These are phyloP conservation scores for Campoletis sonorensis DNA, from an alignment of 1,140 invertebrate species.

Conservation along the genomic window DNA sequence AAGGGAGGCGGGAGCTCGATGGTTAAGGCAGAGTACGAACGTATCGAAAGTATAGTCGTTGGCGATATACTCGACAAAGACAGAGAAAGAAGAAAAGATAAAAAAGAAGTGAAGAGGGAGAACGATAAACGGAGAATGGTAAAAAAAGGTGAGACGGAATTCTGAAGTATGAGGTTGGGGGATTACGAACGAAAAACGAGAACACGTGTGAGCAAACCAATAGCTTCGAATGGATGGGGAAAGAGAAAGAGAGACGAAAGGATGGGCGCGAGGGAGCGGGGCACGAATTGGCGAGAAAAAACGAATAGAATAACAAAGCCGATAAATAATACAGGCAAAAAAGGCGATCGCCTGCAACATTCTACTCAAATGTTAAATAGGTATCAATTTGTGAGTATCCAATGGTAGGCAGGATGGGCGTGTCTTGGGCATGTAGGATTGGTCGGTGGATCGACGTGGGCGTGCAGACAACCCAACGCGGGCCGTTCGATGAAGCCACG, in stretches of 20 bases:
- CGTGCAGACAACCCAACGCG: constrained; percentile 45
- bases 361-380: constrained; percentile 75
- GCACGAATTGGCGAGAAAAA: constrained; percentile 29
- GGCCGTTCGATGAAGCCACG: constrained; percentile 53
- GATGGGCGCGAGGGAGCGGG: not conserved
- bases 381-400: constrained; percentile 72
- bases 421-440: constrained; percentile 54
- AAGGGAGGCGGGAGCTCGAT: constrained; percentile 11
- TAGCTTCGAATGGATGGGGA: not conserved
- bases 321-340: constrained; percentile 74
- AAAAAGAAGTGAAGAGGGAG: constrained; percentile 49
- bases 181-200: constrained; percentile 9
- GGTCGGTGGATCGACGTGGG: constrained; percentile 50
- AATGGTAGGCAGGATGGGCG: constrained; percentile 65
- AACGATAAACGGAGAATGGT: constrained; percentile 64
- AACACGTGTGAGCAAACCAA: not conserved
- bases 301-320: constrained; percentile 52
- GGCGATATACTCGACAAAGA: constrained; percentile 17
- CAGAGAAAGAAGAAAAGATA: not conserved
- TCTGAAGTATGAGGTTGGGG: not conserved
- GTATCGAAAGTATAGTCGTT: constrained; percentile 22
- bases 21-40: constrained; percentile 58
- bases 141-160: constrained; percentile 33
- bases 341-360: constrained; percentile 72
- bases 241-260: not conserved